Percentiles rank a stretch among this genome's conserved stretches.
Evolutionary conservation across 2,113 vertebrate genomes (phyloP).

Genomic region (Poeciliopsis prolifica): DNA sequence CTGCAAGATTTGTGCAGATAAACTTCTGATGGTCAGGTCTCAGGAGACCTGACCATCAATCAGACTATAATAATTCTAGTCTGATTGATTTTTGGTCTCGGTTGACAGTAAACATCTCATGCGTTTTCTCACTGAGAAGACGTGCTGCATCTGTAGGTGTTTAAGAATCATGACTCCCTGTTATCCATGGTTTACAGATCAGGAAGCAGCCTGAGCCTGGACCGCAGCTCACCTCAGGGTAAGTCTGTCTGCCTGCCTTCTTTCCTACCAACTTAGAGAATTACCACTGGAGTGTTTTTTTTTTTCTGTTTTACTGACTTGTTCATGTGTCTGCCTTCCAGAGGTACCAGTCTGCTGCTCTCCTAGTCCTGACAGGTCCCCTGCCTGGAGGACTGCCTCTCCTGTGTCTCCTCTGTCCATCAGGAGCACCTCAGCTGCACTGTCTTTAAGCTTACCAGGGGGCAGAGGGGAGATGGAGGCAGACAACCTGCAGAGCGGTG

Average conservation of each 20-base stretch:
- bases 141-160: neutral
- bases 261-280: too few species aligned
- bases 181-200: constrained; percentile 19
- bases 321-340: constrained; percentile 5
- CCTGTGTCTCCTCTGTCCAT: neutral
- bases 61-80: neutral
- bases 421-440: constrained; percentile 5
- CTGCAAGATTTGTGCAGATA: neutral
- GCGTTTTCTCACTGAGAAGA: neutral
- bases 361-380: constrained; percentile 10
- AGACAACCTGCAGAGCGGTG: constrained; percentile 15
- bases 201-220: neutral
- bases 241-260: neutral
- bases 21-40: too few species aligned
- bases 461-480: constrained; percentile 37
- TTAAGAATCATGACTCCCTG: neutral
- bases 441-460: constrained; percentile 6
- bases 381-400: constrained; percentile 14
- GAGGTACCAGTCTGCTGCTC: neutral
- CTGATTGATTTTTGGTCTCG: neutral
- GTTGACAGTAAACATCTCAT: neutral
- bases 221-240: constrained; percentile 30
- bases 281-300: neutral
- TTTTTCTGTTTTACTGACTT: neutral
- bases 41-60: too few species aligned